Evolutionary conservation across 2,888 invertebrate species (phyloP).

Genomic region (Drosophila monieri): DNA sequence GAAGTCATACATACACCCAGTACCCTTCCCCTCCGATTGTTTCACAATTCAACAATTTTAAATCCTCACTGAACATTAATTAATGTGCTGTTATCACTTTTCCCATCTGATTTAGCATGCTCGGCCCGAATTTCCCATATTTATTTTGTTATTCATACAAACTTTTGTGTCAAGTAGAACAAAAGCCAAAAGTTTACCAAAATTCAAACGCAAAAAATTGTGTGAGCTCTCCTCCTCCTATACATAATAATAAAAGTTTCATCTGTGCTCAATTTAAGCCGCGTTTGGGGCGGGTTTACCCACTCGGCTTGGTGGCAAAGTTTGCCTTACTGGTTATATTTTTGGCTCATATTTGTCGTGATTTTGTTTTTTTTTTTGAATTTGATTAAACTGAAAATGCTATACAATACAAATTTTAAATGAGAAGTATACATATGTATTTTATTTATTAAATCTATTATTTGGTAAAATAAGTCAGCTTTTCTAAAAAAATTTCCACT

Average conservation of each 20-base stretch:
- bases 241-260: constrained; percentile 41
- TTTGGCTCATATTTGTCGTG: neutral
- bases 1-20: constrained; percentile 12
- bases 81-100: constrained; percentile 12
- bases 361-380: neutral
- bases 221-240: constrained; percentile 1
- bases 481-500: no score
- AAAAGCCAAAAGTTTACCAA: constrained; percentile 42
- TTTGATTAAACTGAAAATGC: neutral
- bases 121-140: constrained; percentile 10
- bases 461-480: no score
- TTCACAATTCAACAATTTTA: constrained; percentile 19
- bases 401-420: no score
- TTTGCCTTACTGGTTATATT: constrained; percentile 4
- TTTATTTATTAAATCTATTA: no score
- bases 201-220: constrained; percentile 32
- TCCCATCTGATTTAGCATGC: neutral
- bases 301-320: constrained; percentile 17
- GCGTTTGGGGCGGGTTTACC: constrained; percentile 27
- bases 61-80: constrained; percentile 32
- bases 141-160: constrained; percentile 35
- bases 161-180: constrained; percentile 39
- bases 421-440: no score
- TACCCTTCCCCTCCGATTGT: neutral
- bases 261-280: constrained; percentile 38